Evolutionary conservation across 2,797 vertebrate species (phyloP), one percentile per base, ranked within the genome.

Genomic region (Vultur gryphus): DNA sequence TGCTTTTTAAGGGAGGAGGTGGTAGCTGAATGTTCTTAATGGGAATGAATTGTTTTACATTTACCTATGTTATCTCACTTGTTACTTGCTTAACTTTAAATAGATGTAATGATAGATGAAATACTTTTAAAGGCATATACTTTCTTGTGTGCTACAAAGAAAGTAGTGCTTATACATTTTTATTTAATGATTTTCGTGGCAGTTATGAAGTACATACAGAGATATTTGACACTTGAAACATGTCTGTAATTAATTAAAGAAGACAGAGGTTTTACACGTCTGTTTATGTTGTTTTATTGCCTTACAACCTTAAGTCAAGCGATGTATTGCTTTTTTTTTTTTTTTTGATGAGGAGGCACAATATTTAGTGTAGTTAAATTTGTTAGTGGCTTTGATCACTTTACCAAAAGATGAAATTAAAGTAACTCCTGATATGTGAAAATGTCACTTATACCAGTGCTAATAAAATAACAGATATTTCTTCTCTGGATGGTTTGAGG

Each of bases 321-420:
- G 18, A 16, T 29, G 3, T 43, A 17, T 16, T 61, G 19, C 2
- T 2, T 37, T 49, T 48, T 14, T 48, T 44, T 31, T 25, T 31
- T 14, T 20, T 44, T 23, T 18, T 41, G 12, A 33, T 70, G 64
- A 55, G 6, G 33, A 88, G 12, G 11, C 26, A 44, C 16, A 49
- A 43, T 95, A 66, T 85, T 95, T 80, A n/a, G 16, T 59, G 13
- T 83, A 82, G 69, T 72, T 94, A 86, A 84, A 43, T 85, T 93
- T 94, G 14, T 86, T 66, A 80, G 62, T 41, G 41, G 29, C 78
- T 97, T 93, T 86, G 78, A 70, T 95, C 28, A 86, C 48, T 73
- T 95, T 81, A 73, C 69, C 67, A 64, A 89, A 77, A 79, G 24
- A 62, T 84, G 62, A 92, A 62, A 94, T 59, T 65, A 87, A 29